Conservation (phyloP, 2,888 invertebrate species). For the Drosophila rubida region DNA sequence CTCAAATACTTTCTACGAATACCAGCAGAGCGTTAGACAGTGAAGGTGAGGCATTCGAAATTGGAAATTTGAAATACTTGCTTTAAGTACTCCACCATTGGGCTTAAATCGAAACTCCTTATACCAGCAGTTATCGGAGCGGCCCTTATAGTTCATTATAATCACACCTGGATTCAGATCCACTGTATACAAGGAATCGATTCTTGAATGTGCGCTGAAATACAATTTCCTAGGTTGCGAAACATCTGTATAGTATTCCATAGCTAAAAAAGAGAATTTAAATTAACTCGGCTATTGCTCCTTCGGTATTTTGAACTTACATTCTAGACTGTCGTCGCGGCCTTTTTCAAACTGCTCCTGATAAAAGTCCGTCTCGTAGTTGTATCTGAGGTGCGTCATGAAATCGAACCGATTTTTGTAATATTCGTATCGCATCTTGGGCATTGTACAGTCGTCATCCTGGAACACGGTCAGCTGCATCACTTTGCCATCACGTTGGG, state of each 20-base stretch:
- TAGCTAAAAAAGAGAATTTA: conserved; percentile 70
- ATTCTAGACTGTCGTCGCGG: conserved; percentile 89
- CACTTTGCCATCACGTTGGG: conserved; percentile 88
- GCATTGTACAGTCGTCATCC: conserved; percentile 75
- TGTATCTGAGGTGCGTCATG: conserved; percentile 86
- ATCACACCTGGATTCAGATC: conserved; percentile 86
- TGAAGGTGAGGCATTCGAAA: not conserved
- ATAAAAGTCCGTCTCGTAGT: conserved; percentile 86
- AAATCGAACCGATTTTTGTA: conserved; percentile 89
- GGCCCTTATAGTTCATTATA: conserved; percentile 87
- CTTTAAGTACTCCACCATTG: conserved; percentile 55
- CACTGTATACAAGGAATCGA: conserved; percentile 89
- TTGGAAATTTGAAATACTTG: conserved; percentile 30
- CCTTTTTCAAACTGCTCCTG: conserved; percentile 89
- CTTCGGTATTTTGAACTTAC: conserved; percentile 85
- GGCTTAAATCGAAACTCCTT: conserved; percentile 71
- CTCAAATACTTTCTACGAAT: conserved; percentile 87
- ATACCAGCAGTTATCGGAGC: conserved; percentile 85
- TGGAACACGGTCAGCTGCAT: conserved; percentile 77
- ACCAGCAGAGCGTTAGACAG: too few species aligned
- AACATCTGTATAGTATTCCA: conserved; percentile 66
- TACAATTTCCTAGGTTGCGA: conserved; percentile 81
- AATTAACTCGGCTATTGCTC: too few species aligned
- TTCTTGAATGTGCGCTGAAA: conserved; percentile 86
- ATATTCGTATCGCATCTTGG: conserved; percentile 86